Evolutionary conservation across 2,113 vertebrate species (phyloP).

Genomic region (Empidonax traillii): DNA sequence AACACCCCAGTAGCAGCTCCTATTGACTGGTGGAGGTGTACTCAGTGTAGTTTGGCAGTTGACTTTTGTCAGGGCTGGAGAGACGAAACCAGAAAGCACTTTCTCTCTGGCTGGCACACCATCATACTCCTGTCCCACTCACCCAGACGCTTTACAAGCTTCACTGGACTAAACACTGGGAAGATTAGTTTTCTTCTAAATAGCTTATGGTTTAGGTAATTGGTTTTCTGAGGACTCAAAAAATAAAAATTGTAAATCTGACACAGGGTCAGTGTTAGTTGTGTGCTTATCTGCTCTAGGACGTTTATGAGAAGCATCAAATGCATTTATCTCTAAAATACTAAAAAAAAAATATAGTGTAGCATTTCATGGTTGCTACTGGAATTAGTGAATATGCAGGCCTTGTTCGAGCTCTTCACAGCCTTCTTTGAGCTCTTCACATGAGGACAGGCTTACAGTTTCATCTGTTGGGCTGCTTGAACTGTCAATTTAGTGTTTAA

Average conservation of each 20-base stretch:
- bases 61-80: background rate
- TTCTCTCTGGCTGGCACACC: background rate
- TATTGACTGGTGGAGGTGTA: background rate
- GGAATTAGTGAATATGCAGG: background rate
- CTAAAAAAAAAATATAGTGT: slow-evolving; percentile 13
- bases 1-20: background rate
- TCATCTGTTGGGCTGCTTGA: background rate
- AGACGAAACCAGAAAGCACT: background rate
- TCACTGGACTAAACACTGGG: background rate
- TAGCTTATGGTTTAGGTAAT: background rate
- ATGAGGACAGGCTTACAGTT: background rate
- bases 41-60: background rate
- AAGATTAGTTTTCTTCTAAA: slow-evolving; percentile 9
- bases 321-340: slow-evolving; percentile 34
- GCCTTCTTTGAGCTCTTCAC: slow-evolving; percentile 31
- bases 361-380: slow-evolving; percentile 6
- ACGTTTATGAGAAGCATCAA: slow-evolving; percentile 7
- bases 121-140: background rate
- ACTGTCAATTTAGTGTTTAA: slow-evolving; percentile 31
- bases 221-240: slow-evolving; percentile 44
- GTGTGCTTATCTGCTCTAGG: slow-evolving; percentile 15
- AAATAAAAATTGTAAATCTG: slow-evolving; percentile 40
- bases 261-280: background rate
- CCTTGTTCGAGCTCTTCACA: slow-evolving; percentile 30
- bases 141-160: background rate